These are phyloP conservation scores for Holothuria glaberrima DNA, from an alignment of 35 echinoderm and acorn worm genomes.

Conservation along the genomic window DNA sequence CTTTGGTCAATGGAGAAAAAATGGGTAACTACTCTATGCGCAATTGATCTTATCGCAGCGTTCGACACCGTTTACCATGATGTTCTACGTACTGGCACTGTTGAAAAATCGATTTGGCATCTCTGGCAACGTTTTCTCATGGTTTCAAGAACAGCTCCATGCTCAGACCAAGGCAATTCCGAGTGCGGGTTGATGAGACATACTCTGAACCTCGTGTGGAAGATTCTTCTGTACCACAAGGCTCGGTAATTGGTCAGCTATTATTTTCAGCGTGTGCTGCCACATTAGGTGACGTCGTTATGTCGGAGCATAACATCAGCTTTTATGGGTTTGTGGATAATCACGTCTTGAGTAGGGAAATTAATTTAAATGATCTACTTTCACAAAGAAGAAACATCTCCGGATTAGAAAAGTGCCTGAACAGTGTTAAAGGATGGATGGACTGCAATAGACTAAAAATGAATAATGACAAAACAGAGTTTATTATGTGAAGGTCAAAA, in stretches of 20 bases:
- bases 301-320: background rate
- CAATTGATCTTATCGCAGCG: too few relatives aligned
- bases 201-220: background rate
- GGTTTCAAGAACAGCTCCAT: too few relatives aligned
- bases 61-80: too few relatives aligned
- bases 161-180: too few relatives aligned
- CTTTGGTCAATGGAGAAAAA: too few relatives aligned
- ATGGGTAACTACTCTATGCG: too few relatives aligned
- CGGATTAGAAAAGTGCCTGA: background rate
- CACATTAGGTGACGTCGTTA: background rate
- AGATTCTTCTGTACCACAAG: slow-evolving; percentile 1
- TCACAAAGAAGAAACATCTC: slow-evolving; percentile 10
- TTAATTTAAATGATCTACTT: slow-evolving; percentile 10
- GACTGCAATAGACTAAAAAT: slow-evolving; percentile 8
- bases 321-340: slow-evolving; percentile 16
- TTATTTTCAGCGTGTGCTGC: slow-evolving; percentile 5
- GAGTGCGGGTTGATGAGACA: background rate
- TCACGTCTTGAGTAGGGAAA: background rate
- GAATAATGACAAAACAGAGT: slow-evolving; percentile 13
- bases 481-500: background rate
- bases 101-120: too few relatives aligned
- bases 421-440: slow-evolving; percentile 31
- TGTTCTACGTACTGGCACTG: too few relatives aligned
- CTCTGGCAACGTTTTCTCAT: too few relatives aligned
- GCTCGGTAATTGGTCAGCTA: slow-evolving; percentile 4